Percentiles rank a stretch among this genome's conserved stretches.
phyloP scores from a whole-genome alignment of 2,888 invertebrate genomes.

The Nyleta sp. region DNA sequence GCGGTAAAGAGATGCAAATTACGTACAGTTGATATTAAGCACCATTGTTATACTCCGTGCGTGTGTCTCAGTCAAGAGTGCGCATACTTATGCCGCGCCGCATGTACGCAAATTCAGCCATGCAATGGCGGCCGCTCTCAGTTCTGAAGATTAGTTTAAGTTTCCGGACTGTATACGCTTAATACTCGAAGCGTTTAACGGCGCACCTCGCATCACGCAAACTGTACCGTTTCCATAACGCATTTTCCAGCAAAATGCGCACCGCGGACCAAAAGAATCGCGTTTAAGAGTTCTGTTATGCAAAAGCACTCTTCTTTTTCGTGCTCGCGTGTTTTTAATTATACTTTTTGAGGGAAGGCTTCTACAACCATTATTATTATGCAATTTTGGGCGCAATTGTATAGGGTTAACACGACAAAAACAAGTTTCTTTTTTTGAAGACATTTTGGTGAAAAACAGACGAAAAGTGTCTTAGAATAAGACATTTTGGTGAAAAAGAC shows the following conservation, averaged over 20 bases:
- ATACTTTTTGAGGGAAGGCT: neutral
- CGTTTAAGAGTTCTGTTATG: constrained; percentile 7
- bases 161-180: constrained; percentile 58
- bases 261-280: constrained; percentile 12
- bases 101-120: constrained; percentile 54
- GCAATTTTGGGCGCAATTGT: constrained; percentile 7
- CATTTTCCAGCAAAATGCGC: constrained; percentile 21
- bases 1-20: constrained; percentile 69
- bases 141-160: constrained; percentile 64
- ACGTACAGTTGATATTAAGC: constrained; percentile 69
- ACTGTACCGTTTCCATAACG: constrained; percentile 38
- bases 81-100: constrained; percentile 27
- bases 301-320: neutral
- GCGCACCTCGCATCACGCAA: constrained; percentile 34
- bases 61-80: constrained; percentile 60
- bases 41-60: constrained; percentile 62
- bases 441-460: too few species aligned
- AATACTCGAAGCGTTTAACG: constrained; percentile 57
- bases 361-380: constrained; percentile 17
- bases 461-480: too few species aligned
- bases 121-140: constrained; percentile 52
- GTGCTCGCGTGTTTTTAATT: constrained; percentile 8
- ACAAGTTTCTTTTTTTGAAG: too few species aligned
- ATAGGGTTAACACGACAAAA: too few species aligned
- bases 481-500: too few species aligned